These are phyloP conservation scores for Cossypha niveicapilla DNA, from an alignment of 2,797 vertebrate genomes.

Conservation along the genomic window DNA sequence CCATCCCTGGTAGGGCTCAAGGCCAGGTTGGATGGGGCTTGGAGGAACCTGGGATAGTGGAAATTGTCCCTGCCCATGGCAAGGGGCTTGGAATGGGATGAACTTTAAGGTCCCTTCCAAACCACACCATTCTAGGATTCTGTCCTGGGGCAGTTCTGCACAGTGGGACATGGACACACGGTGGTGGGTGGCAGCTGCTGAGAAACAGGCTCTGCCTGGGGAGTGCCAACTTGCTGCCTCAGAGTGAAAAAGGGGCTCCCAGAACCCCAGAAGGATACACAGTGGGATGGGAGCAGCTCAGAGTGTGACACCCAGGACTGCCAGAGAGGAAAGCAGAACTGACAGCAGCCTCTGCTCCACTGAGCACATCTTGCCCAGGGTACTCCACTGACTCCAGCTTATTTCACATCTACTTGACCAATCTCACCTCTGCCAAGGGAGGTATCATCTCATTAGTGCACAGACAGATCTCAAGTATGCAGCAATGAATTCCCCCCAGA, in stretches of 20 bases:
- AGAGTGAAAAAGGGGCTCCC: neutral
- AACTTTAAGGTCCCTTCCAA: neutral
- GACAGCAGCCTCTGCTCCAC: neutral
- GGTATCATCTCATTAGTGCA: slow-evolving; percentile 16
- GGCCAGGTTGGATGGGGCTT: accelerated
- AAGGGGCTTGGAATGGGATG: neutral
- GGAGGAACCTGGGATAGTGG: accelerated
- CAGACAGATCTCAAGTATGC: slow-evolving; percentile 26
- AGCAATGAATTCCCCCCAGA: slow-evolving; percentile 11
- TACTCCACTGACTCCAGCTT: neutral
- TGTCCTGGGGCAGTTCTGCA: accelerated
- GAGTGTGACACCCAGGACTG: neutral
- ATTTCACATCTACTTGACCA: slow-evolving; percentile 2
- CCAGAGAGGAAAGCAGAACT: neutral
- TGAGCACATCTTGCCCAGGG: neutral
- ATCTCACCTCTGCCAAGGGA: neutral
- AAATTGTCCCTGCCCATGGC: accelerated
- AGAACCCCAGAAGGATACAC: accelerated
- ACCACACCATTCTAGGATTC: neutral
- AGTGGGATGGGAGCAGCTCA: neutral
- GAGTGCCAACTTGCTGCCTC: neutral
- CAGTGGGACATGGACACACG: accelerated
- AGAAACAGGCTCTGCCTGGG: neutral
- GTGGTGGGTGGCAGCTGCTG: accelerated
- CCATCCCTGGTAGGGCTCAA: neutral